These are phyloP conservation scores for Ramphastos sulfuratus DNA, from an alignment of 2,113 vertebrate species.

Conservation along the genomic window DNA sequence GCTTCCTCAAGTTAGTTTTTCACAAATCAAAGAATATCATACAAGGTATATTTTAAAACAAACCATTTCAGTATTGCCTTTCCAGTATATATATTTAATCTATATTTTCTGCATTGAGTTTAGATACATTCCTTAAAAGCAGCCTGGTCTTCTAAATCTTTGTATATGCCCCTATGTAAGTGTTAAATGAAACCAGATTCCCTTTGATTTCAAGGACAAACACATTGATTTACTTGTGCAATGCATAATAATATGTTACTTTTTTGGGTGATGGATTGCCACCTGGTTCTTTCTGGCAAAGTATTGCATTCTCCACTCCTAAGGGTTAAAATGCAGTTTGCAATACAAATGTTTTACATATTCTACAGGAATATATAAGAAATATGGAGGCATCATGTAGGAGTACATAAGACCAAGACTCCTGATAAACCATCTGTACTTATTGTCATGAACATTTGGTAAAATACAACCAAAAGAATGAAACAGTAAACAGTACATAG, in stretches of 20 bases:
- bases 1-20: neutral
- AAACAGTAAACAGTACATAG: neutral
- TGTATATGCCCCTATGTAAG: neutral
- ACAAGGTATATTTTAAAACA: neutral
- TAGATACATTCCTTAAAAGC: neutral
- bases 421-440: neutral
- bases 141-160: neutral
- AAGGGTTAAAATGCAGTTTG: neutral
- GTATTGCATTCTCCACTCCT: neutral
- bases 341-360: neutral
- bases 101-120: neutral
- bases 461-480: neutral
- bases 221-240: neutral
- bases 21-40: neutral
- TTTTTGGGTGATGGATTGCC: neutral
- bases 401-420: neutral
- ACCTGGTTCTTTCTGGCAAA: neutral
- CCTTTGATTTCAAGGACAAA: slow-evolving; percentile 10
- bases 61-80: neutral
- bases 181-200: neutral
- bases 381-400: neutral
- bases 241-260: neutral
- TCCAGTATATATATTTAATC: neutral
- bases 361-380: neutral
- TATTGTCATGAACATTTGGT: neutral